phyloP scores from a whole-genome alignment of 2,113 vertebrate species.

The Propithecus coquereli region DNA sequence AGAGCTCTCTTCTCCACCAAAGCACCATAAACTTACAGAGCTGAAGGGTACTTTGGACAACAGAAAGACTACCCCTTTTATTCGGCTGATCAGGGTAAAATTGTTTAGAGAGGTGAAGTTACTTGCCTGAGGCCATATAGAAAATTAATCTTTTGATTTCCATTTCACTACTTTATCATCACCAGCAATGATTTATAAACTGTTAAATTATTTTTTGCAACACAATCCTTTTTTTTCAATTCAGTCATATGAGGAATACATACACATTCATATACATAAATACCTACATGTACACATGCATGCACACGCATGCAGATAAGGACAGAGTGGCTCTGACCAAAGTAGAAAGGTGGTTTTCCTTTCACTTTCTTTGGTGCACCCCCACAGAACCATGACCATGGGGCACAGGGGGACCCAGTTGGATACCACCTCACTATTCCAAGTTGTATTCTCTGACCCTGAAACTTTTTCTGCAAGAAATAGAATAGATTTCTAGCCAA shows the following conservation, averaged over 20 bases:
- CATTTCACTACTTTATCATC: neutral
- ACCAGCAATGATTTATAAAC: neutral
- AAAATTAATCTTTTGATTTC: conserved; percentile 14
- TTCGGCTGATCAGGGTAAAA: neutral
- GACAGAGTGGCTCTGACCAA: neutral
- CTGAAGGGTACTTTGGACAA: neutral
- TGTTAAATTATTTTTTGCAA: neutral
- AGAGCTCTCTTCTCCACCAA: neutral
- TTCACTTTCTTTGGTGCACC: neutral
- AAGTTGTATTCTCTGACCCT: neutral
- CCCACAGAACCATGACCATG: neutral
- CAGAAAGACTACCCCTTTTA: neutral
- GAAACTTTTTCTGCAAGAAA: neutral
- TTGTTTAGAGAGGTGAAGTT: neutral
- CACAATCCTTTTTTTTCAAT: neutral
- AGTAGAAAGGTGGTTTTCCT: neutral
- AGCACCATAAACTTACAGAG: neutral
- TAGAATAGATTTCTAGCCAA: neutral
- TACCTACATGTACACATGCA: neutral
- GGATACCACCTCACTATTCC: neutral
- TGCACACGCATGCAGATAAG: neutral
- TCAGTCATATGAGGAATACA: neutral
- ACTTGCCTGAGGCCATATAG: neutral
- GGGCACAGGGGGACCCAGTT: no score
- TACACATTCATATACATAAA: neutral